Evolutionary conservation across 1,140 invertebrate genomes (phyloP).

Genomic region (Orchestia grillus): DNA sequence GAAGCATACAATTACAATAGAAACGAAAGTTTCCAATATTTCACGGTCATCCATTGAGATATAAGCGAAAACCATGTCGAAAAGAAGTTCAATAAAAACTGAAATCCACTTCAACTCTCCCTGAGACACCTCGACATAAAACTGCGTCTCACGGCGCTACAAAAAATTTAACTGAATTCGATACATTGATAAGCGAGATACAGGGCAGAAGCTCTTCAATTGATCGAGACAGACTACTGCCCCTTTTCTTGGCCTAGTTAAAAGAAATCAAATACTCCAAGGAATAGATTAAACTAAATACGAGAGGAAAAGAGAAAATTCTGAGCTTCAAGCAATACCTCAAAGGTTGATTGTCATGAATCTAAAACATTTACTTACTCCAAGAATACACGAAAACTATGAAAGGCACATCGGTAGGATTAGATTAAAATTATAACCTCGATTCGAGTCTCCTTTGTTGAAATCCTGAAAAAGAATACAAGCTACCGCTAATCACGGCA

Average conservation of each 20-base stretch:
- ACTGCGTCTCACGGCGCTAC: background rate
- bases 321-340: no score
- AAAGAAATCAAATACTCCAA: no score
- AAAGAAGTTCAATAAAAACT: background rate
- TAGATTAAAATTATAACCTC: background rate
- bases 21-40: background rate
- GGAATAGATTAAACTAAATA: no score
- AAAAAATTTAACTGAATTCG: background rate
- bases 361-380: background rate
- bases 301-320: no score
- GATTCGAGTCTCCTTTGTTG: background rate
- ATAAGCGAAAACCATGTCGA: no score
- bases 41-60: no score
- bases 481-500: slow-evolving; percentile 2
- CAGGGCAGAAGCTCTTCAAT: no score
- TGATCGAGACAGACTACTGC: no score
- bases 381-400: background rate
- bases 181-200: background rate
- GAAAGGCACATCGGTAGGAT: background rate
- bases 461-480: slow-evolving; percentile 10
- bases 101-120: background rate
- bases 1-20: background rate
- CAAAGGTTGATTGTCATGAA: background rate
- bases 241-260: no score
- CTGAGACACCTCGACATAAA: background rate